Evolutionary conservation across 2,113 vertebrate species (phyloP).

Genomic region (Actinemys pallida): DNA sequence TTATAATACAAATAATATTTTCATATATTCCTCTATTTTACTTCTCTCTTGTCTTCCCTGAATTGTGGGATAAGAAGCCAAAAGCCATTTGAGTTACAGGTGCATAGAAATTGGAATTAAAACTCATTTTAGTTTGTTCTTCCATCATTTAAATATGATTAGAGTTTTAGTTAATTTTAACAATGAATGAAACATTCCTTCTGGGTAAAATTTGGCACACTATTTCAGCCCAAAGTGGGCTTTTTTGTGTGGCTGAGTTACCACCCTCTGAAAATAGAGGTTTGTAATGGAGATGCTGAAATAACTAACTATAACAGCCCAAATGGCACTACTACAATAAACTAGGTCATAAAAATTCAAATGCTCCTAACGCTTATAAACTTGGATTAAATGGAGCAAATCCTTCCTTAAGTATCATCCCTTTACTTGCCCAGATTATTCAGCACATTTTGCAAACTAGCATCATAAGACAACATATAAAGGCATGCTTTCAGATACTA

Average conservation of each 20-base stretch:
- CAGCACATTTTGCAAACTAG: slow-evolving; percentile 16
- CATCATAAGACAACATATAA: not conserved
- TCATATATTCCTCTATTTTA: not conserved
- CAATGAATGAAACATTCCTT: not conserved
- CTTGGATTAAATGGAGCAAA: slow-evolving; percentile 42
- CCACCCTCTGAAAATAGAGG: not conserved
- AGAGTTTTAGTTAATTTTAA: not conserved
- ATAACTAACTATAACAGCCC: slow-evolving; percentile 29
- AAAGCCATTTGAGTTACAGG: not conserved
- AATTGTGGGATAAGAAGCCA: not conserved
- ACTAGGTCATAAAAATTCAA: slow-evolving; percentile 29
- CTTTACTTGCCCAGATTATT: not conserved
- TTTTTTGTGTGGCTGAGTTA: slow-evolving; percentile 35
- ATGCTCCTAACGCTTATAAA: not conserved
- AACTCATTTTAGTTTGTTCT: not conserved
- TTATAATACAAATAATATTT: not conserved
- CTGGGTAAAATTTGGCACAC: not conserved
- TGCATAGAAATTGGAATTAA: not conserved
- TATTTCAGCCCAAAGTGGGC: not conserved
- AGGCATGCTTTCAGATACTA: not conserved
- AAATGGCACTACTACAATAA: slow-evolving; percentile 41
- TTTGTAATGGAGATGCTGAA: slow-evolving; percentile 47
- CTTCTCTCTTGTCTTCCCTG: not conserved
- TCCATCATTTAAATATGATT: slow-evolving; percentile 1
- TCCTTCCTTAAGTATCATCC: slow-evolving; percentile 35